These are phyloP conservation scores for Arrhopalites spinosus DNA, from an alignment of 2,888 invertebrate genomes.

Conservation along the genomic window DNA sequence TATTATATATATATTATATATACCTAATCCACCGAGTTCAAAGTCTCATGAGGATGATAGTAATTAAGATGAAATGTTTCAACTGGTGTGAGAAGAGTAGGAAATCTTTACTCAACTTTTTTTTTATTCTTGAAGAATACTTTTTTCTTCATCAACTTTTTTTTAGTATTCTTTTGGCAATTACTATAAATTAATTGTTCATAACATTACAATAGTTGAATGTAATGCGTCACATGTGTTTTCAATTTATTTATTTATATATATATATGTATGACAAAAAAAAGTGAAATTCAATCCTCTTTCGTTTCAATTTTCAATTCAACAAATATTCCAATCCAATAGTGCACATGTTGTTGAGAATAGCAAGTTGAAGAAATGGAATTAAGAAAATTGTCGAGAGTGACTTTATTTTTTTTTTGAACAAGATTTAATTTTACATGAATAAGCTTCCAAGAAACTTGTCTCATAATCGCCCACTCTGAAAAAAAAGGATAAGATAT, in stretches of 20 bases:
- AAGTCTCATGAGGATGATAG: neutral
- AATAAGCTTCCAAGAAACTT: slow-evolving; percentile 12
- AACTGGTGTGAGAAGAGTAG: neutral
- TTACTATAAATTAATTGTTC: neutral
- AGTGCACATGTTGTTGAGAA: neutral
- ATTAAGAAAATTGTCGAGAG: neutral
- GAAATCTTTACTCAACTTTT: neutral
- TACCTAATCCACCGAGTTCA: neutral
- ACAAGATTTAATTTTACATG: slow-evolving; percentile 1
- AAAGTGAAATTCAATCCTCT: neutral
- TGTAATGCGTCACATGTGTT: neutral
- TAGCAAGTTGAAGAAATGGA: neutral
- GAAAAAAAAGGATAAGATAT: neutral
- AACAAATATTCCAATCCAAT: neutral
- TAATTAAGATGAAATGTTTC: neutral
- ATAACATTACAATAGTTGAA: too few relatives aligned
- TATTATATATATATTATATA: neutral
- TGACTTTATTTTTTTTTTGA: too few relatives aligned
- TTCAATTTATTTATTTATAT: neutral
- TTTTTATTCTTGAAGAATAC: neutral
- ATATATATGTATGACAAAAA: too few relatives aligned
- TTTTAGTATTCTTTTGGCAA: neutral
- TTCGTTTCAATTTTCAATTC: neutral
- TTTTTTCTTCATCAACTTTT: neutral
- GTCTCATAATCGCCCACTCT: neutral